Percentiles rank a stretch among this genome's conserved stretches.
These are phyloP conservation scores for Buathra laborator DNA, from an alignment of 2,888 invertebrate species.

Conservation along the genomic window DNA sequence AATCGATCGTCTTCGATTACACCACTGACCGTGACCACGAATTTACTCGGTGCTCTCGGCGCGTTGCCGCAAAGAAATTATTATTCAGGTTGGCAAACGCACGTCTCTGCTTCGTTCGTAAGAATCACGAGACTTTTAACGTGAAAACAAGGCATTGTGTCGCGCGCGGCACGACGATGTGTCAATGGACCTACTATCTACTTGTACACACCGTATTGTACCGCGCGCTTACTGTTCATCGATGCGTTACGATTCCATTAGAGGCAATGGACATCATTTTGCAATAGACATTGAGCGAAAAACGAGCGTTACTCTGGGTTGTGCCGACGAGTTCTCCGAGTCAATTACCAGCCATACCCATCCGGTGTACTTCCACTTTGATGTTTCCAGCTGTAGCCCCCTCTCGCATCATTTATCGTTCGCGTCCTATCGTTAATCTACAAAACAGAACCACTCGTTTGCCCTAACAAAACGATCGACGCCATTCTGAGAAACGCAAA, in stretches of 20 bases:
- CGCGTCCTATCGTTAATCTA: constrained; percentile 3
- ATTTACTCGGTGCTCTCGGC: constrained; percentile 24
- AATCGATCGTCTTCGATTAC: constrained; percentile 39
- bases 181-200: constrained; percentile 58
- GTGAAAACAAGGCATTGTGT: constrained; percentile 51
- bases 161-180: constrained; percentile 56
- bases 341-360: constrained; percentile 77
- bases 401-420: constrained; percentile 37
- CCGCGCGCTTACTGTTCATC: constrained; percentile 65
- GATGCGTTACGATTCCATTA: constrained; percentile 71
- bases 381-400: not conserved
- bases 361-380: constrained; percentile 80
- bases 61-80: constrained; percentile 4
- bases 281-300: constrained; percentile 60
- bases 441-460: constrained; percentile 2
- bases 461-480: constrained; percentile 23
- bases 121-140: constrained; percentile 1
- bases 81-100: constrained; percentile 41
- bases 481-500: constrained; percentile 11
- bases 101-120: constrained; percentile 30
- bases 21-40: constrained; percentile 67
- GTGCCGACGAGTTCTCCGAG: constrained; percentile 38
- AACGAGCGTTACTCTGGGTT: constrained; percentile 9
- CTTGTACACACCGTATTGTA: constrained; percentile 19
- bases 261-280: constrained; percentile 53